Evolutionary conservation across 2,113 vertebrate species (phyloP), one percentile per base, ranked within the genome.

Genomic region (Etia nguti): DNA sequence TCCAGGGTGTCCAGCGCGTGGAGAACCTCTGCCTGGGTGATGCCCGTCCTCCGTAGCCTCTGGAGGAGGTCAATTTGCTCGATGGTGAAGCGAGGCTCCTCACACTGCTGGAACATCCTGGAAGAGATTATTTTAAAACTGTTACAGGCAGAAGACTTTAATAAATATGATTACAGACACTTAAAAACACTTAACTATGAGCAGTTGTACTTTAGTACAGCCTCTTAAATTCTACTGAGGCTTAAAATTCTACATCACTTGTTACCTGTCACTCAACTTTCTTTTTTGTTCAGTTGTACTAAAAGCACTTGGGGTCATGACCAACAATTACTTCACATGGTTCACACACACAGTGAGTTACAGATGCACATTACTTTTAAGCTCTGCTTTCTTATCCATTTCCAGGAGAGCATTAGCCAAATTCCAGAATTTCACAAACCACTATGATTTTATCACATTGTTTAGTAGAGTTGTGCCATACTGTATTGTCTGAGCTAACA

Each of bases 51-150:
- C 86, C 99, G 94, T n/a, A 99, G 96, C 91, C 99, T 97, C 96
- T 99, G 99, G 88, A 99, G 97, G 92, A 99, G 97, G 96, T 99
- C 98, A 60, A 99, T 99, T 96, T 99, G 99, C 97, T 99, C 98
- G 92, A 99, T 99, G 94, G 99, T 99, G 93, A 99, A 99, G 95
- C 98, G 97, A 96, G 99, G 99, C 94, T 99, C 98, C 83, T 99
- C 99, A n/a, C 98, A 97, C 96, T 98, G 99, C 97, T 98, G 98
- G 96, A 98, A 99, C 98, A 99, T 99, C 98, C 98, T 98, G 96
- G 87, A 96, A 91, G 96, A 94, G 82, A 96, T 95, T 22, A 65
- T 52, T 16, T 29, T 54, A n/a, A 36, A 24, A 59, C 24, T 15
- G 20, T 50, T 75, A 48, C 20, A 24, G 8, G 2, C 18, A 24